Evolutionary conservation across 2,888 invertebrate genomes (phyloP), one percentile per base, ranked within the genome.

Genomic region (Chloromyia formosa): DNA sequence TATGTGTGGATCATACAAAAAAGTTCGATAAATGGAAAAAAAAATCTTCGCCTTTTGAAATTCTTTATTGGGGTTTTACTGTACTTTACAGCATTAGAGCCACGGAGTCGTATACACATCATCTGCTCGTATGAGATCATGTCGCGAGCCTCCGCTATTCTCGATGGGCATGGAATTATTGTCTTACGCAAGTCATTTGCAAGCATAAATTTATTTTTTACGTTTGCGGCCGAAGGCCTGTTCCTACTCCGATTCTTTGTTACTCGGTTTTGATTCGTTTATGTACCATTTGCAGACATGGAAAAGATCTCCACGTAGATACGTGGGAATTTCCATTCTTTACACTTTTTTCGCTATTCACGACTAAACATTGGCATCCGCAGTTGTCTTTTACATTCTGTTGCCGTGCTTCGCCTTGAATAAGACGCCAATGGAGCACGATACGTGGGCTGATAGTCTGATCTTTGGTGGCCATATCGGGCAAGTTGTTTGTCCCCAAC

Each of bases 61-160:
- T n/a, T n/a, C n/a, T n/a, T n/a, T 22, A 18, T 16, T 58, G 58
- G n/a, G 20, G 20, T n/a, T n/a, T n/a, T 58, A 18, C 4, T 10
- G 58, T 58, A 58, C 5, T 2, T 58, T 58, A 16, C 58, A 5
- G 10, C 5, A 58, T 20, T 58, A 18, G 58, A 58, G 5, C 42
- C 42, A 42, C 42, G 5, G 5, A 42, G 42, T 42, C 23, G 22
- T 61, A 20, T 45, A 68, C 23, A n/a, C n/a, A 49, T 12, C 42
- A 42, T 68, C 53, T 68, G 66, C n/a, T n/a, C n/a, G n/a, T n/a
- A 49, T 68, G 66, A 68, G 49, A 45, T 68, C 66, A 68, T 68
- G 49, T 45, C n/a, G 49, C 35, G 45, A 35, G 22, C 66, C 42
- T 64, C 64, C 16, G 14, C 64, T 23, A 20, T 18, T 64, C 18